Percentiles rank a stretch among this genome's conserved stretches.
phyloP scores from a whole-genome alignment of 2,888 invertebrate species.

The Pasiphila rectangulata region DNA sequence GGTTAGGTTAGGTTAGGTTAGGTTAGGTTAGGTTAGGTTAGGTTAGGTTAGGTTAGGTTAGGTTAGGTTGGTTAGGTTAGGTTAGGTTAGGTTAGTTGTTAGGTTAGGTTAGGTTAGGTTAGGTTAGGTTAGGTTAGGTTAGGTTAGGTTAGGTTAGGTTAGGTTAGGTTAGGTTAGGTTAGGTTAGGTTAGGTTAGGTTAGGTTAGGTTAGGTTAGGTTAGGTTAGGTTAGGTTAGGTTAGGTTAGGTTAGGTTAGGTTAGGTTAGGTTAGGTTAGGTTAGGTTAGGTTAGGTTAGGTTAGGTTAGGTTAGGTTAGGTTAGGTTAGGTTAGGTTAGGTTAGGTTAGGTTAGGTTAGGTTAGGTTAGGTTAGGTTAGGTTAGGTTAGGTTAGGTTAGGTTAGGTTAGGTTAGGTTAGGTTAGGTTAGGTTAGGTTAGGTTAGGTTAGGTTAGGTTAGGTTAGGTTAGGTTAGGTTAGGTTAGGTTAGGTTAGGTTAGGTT shows the following conservation, averaged over 20 bases:
- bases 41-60: conserved; percentile 5
- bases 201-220: conserved; percentile 7
- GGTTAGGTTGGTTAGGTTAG: conserved; percentile 1
- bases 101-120: conserved; percentile 8
- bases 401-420: conserved; percentile 7
- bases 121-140: conserved; percentile 13
- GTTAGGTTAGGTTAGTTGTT: too few species aligned
- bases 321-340: conserved; percentile 5
- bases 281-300: conserved; percentile 13
- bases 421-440: conserved; percentile 5
- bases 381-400: conserved; percentile 10
- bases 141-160: conserved; percentile 6
- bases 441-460: not conserved
- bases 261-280: conserved; percentile 7
- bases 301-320: conserved; percentile 5
- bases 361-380: conserved; percentile 13
- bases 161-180: conserved; percentile 7
- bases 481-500: conserved; percentile 11
- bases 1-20: conserved; percentile 1
- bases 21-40: conserved; percentile 5
- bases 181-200: conserved; percentile 7
- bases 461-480: conserved; percentile 9
- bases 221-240: conserved; percentile 7
- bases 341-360: conserved; percentile 12
- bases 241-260: conserved; percentile 5